phyloP scores from a whole-genome alignment of 2,797 vertebrate genomes.

The Gymnopithys bicolor region DNA sequence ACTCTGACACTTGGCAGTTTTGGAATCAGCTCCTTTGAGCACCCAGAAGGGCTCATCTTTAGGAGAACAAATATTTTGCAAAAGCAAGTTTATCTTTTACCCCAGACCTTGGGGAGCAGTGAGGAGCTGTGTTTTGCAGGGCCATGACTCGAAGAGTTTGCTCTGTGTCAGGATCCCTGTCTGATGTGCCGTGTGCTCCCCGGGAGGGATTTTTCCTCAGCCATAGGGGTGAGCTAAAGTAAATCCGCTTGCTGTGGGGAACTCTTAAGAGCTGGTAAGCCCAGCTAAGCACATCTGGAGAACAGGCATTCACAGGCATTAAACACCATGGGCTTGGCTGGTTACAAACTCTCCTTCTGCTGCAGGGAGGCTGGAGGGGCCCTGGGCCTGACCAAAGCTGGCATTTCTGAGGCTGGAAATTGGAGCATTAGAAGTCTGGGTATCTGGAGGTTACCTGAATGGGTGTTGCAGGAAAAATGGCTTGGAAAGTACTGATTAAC shows the following conservation, averaged over 20 bases:
- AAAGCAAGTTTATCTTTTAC: not conserved
- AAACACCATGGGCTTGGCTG: not conserved
- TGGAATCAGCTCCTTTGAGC: not conserved
- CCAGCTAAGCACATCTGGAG: not conserved
- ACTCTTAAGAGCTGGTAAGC: not conserved
- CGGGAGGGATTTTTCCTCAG: not conserved
- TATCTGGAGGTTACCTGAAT: not conserved
- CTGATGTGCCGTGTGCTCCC: not conserved
- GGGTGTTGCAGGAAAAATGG: not conserved
- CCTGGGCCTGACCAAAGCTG: not conserved
- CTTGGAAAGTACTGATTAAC: not conserved
- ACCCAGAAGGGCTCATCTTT: not conserved
- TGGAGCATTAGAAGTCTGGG: rapidly evolving
- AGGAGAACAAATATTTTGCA: not conserved
- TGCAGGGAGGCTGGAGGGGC: not conserved
- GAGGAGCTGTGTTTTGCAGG: not conserved
- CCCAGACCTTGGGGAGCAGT: not conserved
- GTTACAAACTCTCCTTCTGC: not conserved
- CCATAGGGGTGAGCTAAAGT: not conserved
- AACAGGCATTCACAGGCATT: not conserved
- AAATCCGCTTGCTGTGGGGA: not conserved
- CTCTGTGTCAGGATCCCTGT: not conserved
- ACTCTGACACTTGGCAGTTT: not conserved
- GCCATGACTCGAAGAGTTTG: not conserved
- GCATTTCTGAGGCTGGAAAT: not conserved